These are phyloP conservation scores for Diplogasteroides magnus DNA, from an alignment of 1,140 invertebrate species.

Conservation along the genomic window DNA sequence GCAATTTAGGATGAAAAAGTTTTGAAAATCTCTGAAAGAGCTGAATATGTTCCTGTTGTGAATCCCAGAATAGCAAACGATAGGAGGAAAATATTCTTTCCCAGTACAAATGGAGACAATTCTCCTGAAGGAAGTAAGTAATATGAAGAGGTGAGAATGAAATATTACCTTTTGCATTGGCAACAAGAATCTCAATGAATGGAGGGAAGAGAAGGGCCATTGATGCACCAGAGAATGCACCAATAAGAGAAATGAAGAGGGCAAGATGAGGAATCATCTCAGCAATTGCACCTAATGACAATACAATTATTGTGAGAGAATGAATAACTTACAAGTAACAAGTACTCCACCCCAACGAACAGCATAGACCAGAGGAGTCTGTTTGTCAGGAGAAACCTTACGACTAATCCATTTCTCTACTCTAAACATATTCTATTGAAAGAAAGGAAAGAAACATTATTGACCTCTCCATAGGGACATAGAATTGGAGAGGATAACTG, in stretches of 20 bases:
- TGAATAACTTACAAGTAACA: slow-evolving; percentile 38
- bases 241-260: slow-evolving; percentile 51
- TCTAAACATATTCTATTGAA: background rate
- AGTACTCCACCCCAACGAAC: slow-evolving; percentile 40
- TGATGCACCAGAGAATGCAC: slow-evolving; percentile 47
- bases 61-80: slow-evolving; percentile 32
- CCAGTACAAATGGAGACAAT: slow-evolving; percentile 14
- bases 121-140: background rate
- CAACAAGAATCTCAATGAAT: slow-evolving; percentile 45
- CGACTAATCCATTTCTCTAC: slow-evolving; percentile 4
- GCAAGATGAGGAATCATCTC: slow-evolving; percentile 51
- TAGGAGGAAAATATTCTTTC: slow-evolving; percentile 29
- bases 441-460: slow-evolving; percentile 46
- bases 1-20: slow-evolving; percentile 23
- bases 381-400: slow-evolving; percentile 41
- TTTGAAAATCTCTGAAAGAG: slow-evolving; percentile 26
- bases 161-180: background rate
- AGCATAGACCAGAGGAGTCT: slow-evolving; percentile 41
- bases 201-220: slow-evolving; percentile 54
- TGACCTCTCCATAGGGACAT: slow-evolving; percentile 50
- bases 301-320: background rate
- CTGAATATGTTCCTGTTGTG: slow-evolving; percentile 34
- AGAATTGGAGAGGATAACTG: slow-evolving; percentile 51
- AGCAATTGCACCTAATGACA: slow-evolving; percentile 39
- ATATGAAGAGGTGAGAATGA: background rate